Evolutionary conservation across 2,797 vertebrate species (phyloP).

Genomic region (Gymnopithys bicolor): DNA sequence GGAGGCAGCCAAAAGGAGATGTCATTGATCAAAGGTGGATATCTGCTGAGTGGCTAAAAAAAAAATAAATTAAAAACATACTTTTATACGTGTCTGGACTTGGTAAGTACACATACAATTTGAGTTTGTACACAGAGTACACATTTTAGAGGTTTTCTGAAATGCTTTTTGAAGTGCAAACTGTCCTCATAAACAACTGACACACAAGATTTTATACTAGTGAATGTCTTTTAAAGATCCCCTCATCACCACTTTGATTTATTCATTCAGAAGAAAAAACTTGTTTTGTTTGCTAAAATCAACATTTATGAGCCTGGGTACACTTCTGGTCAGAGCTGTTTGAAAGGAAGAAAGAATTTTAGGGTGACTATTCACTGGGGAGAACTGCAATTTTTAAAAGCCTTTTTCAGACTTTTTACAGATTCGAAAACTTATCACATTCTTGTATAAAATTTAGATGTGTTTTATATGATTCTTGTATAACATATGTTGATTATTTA

Average conservation of each 20-base stretch:
- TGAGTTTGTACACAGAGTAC: not conserved
- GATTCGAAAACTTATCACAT: not conserved
- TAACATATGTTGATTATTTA: not conserved
- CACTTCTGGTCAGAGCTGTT: not conserved
- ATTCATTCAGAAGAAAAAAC: not conserved
- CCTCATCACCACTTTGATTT: not conserved
- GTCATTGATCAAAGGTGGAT: conserved; percentile 90
- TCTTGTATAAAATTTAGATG: not conserved
- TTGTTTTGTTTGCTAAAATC: not conserved
- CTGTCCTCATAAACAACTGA: not conserved
- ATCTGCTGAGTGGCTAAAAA: conserved; percentile 89
- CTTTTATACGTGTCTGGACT: not conserved
- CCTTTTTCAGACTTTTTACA: not conserved
- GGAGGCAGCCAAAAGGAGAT: conserved; percentile 97
- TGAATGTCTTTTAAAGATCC: not conserved
- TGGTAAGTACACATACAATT: not conserved
- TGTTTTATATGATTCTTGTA: not conserved
- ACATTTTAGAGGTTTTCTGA: not conserved
- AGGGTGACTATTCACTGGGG: not conserved
- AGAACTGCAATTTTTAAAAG: conserved; percentile 3
- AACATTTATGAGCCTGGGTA: not conserved
- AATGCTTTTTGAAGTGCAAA: not conserved
- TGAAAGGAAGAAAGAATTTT: not conserved
- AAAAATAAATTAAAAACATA: not conserved
- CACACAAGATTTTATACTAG: not conserved